Evolutionary conservation across 1,140 invertebrate species (phyloP), one percentile per base, ranked within the genome.

Genomic region (Drosophila nigrodunni): DNA sequence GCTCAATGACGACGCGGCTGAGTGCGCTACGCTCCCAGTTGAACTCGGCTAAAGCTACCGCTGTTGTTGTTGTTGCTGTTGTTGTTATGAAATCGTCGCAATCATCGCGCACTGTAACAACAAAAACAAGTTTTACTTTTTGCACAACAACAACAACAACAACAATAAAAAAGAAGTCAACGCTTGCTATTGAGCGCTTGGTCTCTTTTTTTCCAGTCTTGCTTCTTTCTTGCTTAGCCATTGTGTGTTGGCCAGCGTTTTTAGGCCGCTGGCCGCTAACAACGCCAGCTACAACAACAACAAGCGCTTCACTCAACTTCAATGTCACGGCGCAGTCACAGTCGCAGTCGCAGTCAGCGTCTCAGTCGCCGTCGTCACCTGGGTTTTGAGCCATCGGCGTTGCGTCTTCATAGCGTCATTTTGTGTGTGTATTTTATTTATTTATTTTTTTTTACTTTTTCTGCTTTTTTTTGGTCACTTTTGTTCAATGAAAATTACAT

Each of bases 401-500:
- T 77, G 49, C 75, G 75, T 76, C 67, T 82, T 77, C 61, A 30
- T 21, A 67, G 65, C 61, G 57, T 76, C 69, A 76, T 41, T 76
- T 76, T 49, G 50, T 62, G 47, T 52, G 47, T 52, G 21, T 44
- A 15, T 67, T 46, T 21, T 58, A 54, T 54, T 47, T 55, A 54
- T 62, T 46, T 55, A 18, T 69, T 52, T 57, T 54, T n/a, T 64
- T 1, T 30, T 5, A 5, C 6, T 69, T 43, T 52, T 43, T 2
- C 41, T 34, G 52, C n/a, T 37, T 21, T 54, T 77, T 82, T 82
- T 87, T 43, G 72, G 74, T 50, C 65, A 74, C 76, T 75, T 70
- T 80, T 74, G 55, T 74, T 71, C 80, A 78, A 78, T 73, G 70
- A 55, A 46, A 71, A 83, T 88, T 88, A 81, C 78, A 75, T 88